These are phyloP conservation scores for Glareola pratincola DNA, from an alignment of 2,113 vertebrate genomes.

Conservation along the genomic window DNA sequence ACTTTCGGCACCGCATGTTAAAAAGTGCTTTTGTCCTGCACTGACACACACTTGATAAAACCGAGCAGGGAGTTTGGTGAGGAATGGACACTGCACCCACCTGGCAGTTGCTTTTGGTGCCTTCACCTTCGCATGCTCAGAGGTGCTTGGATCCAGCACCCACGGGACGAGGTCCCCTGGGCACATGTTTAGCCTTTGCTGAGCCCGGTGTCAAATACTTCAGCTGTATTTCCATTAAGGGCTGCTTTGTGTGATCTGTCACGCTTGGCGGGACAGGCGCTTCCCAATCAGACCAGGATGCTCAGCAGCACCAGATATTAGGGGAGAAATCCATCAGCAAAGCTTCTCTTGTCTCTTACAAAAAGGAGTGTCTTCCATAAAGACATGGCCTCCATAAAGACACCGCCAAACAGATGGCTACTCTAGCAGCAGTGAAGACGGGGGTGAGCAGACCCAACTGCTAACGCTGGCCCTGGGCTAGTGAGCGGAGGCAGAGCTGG, in stretches of 20 bases:
- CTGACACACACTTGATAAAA: not conserved
- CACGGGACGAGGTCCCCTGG: accelerated
- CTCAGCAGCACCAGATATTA: not conserved
- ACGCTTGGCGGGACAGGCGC: accelerated
- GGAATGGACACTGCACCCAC: not conserved
- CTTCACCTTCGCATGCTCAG: not conserved
- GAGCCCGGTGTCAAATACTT: not conserved
- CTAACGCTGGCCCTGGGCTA: accelerated
- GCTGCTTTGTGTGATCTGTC: not conserved
- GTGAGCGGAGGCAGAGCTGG: not conserved
- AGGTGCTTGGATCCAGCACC: accelerated
- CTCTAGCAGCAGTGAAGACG: not conserved
- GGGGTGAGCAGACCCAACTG: not conserved
- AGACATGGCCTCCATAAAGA: no score
- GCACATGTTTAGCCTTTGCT: not conserved
- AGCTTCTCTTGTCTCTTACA: not conserved
- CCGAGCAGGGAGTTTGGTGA: not conserved
- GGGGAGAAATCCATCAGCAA: not conserved
- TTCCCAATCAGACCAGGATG: not conserved
- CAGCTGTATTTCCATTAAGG: not conserved
- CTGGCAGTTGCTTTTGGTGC: accelerated
- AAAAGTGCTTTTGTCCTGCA: not conserved
- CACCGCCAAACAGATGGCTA: not conserved
- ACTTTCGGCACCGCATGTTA: not conserved
- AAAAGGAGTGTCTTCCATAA: not conserved